Base-by-base conservation (phyloP, 2,113 vertebrate species). In the Agelaius phoeniceus region DNA sequence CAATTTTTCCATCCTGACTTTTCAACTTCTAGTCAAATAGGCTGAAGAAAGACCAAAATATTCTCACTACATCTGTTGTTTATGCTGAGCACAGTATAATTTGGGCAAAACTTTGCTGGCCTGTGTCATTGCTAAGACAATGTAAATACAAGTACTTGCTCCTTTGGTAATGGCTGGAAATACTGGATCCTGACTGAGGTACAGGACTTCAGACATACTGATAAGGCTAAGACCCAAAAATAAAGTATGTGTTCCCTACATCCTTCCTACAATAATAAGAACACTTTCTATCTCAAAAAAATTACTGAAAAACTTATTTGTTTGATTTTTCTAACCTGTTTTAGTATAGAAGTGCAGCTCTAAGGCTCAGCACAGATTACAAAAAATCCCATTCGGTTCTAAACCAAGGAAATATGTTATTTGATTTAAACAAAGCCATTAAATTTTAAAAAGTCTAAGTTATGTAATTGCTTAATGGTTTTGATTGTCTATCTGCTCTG, bases 401-500 rank as follows among this genome's bases (percentile, higher is more conserved):
- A 77, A 94, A 59, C 11, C 1, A 2, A 62, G 39, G 41, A 58
- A 68, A 91, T 90, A 77, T 7, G 6, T 71, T 51, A 51, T 26
- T 94, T 74, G 28, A 21, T 92, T 89, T 85, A 71, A 80, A 83
- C 21, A n/a, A 88, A 79, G 27, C 48, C n/a, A 55, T 21, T 86
- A 72, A 68, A 89, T 44, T 39, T 62, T 41, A 3, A 41, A 62
- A 95, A 62, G 55, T 39, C 46, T 22, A 62, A 72, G 48, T 63
- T 65, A 68, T 49, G 57, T 57, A 84, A 94, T 35, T 74, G 51
- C 66, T 93, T 94, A 92, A 95, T 16, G 16, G 48, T 43, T 92
- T 90, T 66, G 92, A 79, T 33, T 35, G 71, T 31, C 77, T 79
- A 94, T 96, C 78, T 90, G 63, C 55, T 82, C 54, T 59, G 69